Evolutionary conservation across 1,140 invertebrate genomes (phyloP).

Genomic region (Drosophila rhopaloa): DNA sequence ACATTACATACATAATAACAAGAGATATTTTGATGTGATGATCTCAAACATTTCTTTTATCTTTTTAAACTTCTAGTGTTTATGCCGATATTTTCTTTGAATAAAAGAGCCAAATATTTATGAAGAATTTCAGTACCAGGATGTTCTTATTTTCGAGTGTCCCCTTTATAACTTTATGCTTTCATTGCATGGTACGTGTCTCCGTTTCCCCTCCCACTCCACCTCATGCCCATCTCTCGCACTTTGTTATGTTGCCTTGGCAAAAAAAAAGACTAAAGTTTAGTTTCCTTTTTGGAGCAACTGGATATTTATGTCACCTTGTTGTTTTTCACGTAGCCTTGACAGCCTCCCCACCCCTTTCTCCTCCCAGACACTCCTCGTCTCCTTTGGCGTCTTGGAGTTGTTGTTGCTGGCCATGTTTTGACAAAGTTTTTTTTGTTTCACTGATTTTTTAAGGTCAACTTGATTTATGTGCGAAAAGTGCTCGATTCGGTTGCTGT

Average conservation of each 20-base stretch:
- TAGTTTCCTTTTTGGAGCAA: constrained; percentile 73
- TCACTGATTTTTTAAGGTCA: constrained; percentile 68
- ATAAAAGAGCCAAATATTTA: too few species aligned
- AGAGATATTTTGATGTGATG: too few species aligned
- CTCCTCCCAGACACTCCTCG: constrained; percentile 3
- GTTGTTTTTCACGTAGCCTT: constrained; percentile 64
- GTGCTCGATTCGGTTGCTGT: constrained; percentile 22
- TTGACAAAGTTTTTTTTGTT: constrained; percentile 58
- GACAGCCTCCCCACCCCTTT: constrained; percentile 25
- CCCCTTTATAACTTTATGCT: constrained; percentile 28
- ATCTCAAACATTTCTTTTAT: too few species aligned
- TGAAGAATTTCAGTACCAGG: too few species aligned
- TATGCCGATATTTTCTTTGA: too few species aligned
- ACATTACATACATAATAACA: too few species aligned
- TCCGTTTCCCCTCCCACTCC: constrained; percentile 12
- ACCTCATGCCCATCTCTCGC: background rate
- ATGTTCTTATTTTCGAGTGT: background rate
- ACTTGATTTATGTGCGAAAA: constrained; percentile 76
- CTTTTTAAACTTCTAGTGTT: too few species aligned
- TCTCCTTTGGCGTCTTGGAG: constrained; percentile 22
- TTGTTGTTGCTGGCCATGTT: constrained; percentile 47
- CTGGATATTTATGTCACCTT: constrained; percentile 81
- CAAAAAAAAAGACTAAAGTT: constrained; percentile 40
- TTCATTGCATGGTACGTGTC: constrained; percentile 42
- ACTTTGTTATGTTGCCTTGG: constrained; percentile 48